phyloP scores from a whole-genome alignment of 2,113 vertebrate species.

The Lepus europaeus region DNA sequence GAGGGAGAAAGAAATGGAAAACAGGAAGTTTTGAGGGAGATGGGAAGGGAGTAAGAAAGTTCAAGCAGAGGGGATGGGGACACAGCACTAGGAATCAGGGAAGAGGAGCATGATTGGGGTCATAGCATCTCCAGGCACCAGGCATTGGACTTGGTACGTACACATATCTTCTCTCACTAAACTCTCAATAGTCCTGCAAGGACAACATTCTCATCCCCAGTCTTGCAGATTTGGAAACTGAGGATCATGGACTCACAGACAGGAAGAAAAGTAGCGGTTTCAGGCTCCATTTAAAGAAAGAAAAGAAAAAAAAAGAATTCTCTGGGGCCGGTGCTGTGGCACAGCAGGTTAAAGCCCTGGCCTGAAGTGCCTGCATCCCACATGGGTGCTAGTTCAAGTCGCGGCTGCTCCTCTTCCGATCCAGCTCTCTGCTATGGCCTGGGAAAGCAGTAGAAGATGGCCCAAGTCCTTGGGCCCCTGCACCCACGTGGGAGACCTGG shows the following conservation, averaged over 20 bases:
- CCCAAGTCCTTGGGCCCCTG: no score
- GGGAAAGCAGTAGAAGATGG: no score
- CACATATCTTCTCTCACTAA: neutral
- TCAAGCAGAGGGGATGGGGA: neutral
- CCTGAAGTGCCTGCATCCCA: no score
- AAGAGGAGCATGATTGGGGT: neutral
- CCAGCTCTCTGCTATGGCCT: no score
- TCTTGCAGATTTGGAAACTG: neutral
- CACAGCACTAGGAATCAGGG: fast-evolving
- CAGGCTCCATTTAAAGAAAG: neutral
- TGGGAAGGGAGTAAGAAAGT: neutral
- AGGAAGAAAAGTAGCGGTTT: neutral
- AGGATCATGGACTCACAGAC: neutral
- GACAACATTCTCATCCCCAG: neutral
- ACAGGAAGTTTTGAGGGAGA: neutral
- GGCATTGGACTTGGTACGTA: neutral
- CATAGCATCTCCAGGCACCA: neutral
- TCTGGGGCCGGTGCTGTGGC: no score
- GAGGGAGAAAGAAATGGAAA: neutral
- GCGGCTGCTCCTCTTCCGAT: no score
- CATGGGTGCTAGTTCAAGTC: no score
- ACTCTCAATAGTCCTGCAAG: neutral
- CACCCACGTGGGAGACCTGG: no score
- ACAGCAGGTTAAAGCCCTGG: no score
- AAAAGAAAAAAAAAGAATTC: neutral